phyloP scores from a whole-genome alignment of 2,888 invertebrate genomes.

The Leptothorax acervorum region DNA sequence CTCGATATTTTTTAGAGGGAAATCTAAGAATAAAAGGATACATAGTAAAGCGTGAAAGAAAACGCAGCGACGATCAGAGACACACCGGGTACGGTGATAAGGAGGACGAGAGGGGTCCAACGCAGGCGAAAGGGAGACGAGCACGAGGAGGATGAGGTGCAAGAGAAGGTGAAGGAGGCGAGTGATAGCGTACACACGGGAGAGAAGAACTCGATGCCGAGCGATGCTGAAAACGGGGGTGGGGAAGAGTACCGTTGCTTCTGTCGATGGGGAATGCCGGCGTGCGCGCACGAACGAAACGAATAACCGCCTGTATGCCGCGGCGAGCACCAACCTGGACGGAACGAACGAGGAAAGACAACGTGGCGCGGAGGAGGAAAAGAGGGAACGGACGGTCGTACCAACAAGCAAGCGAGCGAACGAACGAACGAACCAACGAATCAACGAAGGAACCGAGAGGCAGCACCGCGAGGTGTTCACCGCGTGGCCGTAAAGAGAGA shows the following conservation, averaged over 20 bases:
- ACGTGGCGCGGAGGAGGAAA: not conserved
- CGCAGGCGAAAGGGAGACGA: constrained; percentile 20
- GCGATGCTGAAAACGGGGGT: constrained; percentile 64
- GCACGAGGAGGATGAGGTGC: constrained; percentile 15
- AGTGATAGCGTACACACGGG: constrained; percentile 56
- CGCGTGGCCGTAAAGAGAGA: constrained; percentile 29
- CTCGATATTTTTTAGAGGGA: not conserved
- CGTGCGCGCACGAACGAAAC: constrained; percentile 72
- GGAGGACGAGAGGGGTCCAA: constrained; percentile 25
- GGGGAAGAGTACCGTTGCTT: constrained; percentile 84
- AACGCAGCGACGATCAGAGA: constrained; percentile 23
- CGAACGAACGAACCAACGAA: constrained; percentile 43
- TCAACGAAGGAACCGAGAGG: constrained; percentile 57
- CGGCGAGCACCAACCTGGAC: constrained; percentile 30
- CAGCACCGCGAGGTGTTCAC: constrained; percentile 27
- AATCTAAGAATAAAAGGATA: not conserved
- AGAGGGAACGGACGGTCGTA: constrained; percentile 30
- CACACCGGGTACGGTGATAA: constrained; percentile 6
- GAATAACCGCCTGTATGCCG: constrained; percentile 45
- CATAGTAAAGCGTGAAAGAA: not conserved
- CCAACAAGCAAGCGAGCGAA: constrained; percentile 34
- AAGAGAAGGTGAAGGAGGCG: constrained; percentile 55
- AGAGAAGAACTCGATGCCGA: constrained; percentile 63
- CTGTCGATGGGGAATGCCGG: constrained; percentile 83
- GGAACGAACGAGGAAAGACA: constrained; percentile 33